phyloP scores from a whole-genome alignment of 2,888 invertebrate genomes.

The Callyntrura guangdongensis region DNA sequence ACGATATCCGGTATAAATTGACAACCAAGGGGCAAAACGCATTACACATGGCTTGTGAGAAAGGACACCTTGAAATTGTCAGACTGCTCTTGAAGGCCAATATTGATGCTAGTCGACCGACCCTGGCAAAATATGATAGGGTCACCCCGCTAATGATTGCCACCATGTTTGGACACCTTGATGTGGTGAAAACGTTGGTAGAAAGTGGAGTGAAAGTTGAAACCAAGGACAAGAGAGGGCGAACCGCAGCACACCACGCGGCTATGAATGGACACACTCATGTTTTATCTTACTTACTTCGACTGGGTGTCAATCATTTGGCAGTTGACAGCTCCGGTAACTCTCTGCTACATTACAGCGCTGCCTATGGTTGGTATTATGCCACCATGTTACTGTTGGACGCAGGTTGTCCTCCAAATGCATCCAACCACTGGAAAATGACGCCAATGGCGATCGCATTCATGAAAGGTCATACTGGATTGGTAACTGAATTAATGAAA shows the following conservation, averaged over 20 bases:
- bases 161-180: conserved; percentile 86
- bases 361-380: conserved; percentile 88
- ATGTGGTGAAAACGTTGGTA: conserved; percentile 86
- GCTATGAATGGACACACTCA: conserved; percentile 87
- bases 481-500: conserved; percentile 86
- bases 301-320: conserved; percentile 86
- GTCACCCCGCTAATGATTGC: conserved; percentile 87
- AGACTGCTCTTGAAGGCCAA: conserved; percentile 86
- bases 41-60: conserved; percentile 86
- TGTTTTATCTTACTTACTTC: conserved; percentile 86
- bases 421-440: conserved; percentile 87
- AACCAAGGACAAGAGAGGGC: conserved; percentile 86
- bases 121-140: conserved; percentile 86
- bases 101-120: conserved; percentile 86
- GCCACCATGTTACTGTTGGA: conserved; percentile 86
- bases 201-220: conserved; percentile 86
- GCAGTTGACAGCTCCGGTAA: conserved; percentile 87
- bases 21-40: conserved; percentile 85
- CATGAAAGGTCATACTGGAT: conserved; percentile 86
- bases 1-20: conserved; percentile 61
- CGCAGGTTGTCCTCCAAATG: conserved; percentile 86
- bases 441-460: conserved; percentile 87
- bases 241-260: conserved; percentile 87
- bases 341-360: conserved; percentile 87
- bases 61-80: conserved; percentile 86